Base-by-base conservation (phyloP, 2,888 invertebrate species). In the Cephus sareptanus region DNA sequence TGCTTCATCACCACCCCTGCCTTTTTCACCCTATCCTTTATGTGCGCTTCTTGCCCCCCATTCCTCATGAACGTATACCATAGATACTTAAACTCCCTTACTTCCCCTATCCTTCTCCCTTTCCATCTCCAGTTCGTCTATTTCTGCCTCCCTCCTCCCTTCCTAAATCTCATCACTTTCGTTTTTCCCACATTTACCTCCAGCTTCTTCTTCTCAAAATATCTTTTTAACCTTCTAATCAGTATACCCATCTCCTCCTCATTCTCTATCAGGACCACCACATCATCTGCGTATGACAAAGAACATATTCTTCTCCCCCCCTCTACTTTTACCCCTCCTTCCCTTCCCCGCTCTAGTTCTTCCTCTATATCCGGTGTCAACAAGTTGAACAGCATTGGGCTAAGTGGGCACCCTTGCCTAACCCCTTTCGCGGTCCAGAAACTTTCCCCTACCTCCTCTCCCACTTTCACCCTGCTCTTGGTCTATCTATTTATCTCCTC, bases 21-120 rank as follows among this genome's bases (percentile, higher is more conserved):
- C 68, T 77, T 83, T 70, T 79, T 74, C 31, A 34, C 77, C 11
- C 73, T 34, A 3, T 77, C 69, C 11, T 30, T 77, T 0, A 77
- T 73, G 6, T 83, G 83, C 6, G 71, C 75, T 4, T 34, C 34
- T 4, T 73, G 37, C 0, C 71, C 56, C 9, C 74, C 75, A 12
- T 78, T 79, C 2, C 56, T 73, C 15, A 76, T 68, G 15, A 34
- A 34, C 34, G 34, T 34, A 4, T 9, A 34, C 34, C 33, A 3
- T 33, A 3, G 0, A 1, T 34, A 34, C 30, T 75, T 69, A 30
- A 75, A 69, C 13, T 75, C 69, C 30, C 35, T 70, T 34, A 34
- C 34, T 9, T 34, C 9, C 34, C 0, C 34, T 0, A 75, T 69
- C 34, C 1, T 34, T 15, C 30, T 33, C 3, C 75, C 75, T 11